Base-by-base conservation (phyloP, 2,888 invertebrate genomes). In the Cylindroiulus punctatus region DNA sequence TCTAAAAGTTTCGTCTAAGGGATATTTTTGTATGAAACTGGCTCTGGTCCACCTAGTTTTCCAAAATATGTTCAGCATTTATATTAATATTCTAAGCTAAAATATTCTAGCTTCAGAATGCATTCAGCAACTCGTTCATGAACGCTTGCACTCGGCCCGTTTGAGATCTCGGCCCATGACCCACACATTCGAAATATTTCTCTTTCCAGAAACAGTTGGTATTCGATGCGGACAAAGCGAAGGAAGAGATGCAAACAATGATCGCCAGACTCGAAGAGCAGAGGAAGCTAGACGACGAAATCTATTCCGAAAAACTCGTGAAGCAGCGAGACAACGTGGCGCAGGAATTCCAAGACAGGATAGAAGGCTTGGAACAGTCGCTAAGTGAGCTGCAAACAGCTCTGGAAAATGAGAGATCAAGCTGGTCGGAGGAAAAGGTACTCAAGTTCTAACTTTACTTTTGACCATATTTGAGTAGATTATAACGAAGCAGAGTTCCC, bases 151-250 rank as follows among this genome's bases (percentile, higher is more conserved):
- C 76, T 30, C 30, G 17, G 17, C 30, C 17, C 30, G 26, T 76
- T 76, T 4, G 76, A 76, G 17, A 76, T 17, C 14, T 30, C 17
- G 30, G 17, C 30, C 76, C 14, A 26, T 30, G 30, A 14, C 76
- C n/a, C 30, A 76, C 26, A 76, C 17, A 30, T 32, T 76, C 76
- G 30, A 30, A 76, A 14, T 30, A 30, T 76, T 76, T 76, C 14
- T 32, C 32, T 32, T 76, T 17, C 30, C 83, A 83, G 83, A 83
- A 83, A 26, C 83, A 83, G 44, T 19, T 83, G 83, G 42, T 83
- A 4, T 40, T n/a, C 22, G 83, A 83, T 42, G 44, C 83, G 14
- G 44, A 83, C 26, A 83, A 83, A 22, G 17, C 76, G 4, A 76
- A 76, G 26, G 76, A 76, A 5, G 76, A 76, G 76, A 26, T 76